Evolutionary conservation across 2,113 vertebrate genomes (phyloP).

Genomic region (Oncorhynchus mykiss): DNA sequence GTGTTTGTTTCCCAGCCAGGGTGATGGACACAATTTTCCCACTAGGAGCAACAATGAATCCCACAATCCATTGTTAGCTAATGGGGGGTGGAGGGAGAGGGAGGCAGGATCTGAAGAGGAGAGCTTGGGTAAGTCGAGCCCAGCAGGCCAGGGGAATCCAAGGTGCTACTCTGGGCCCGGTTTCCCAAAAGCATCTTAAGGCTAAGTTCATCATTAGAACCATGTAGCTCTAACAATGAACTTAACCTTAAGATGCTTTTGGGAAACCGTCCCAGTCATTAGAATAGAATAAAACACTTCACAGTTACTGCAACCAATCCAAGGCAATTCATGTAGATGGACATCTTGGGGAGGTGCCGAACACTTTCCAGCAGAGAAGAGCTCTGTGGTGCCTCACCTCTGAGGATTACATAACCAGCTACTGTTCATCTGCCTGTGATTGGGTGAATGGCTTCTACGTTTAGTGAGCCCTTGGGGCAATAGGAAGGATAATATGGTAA

Average conservation of each 20-base stretch:
- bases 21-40: conserved; percentile 92
- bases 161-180: not conserved
- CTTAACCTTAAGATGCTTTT: too few species aligned
- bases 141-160: not conserved
- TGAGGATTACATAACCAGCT: conserved; percentile 3
- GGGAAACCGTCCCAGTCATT: not conserved
- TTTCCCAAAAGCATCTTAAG: too few species aligned
- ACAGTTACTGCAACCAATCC: not conserved
- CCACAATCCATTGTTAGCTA: conserved; percentile 85
- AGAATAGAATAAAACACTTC: not conserved
- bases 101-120: too few species aligned
- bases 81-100: conserved; percentile 64
- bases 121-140: conserved; percentile 59
- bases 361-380: not conserved
- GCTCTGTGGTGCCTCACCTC: not conserved
- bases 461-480: not conserved
- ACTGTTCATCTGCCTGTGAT: conserved; percentile 12
- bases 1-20: conserved; percentile 72
- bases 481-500: not conserved
- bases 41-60: conserved; percentile 82
- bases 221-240: too few species aligned
- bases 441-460: not conserved
- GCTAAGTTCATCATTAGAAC: too few species aligned
- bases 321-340: conserved; percentile 9
- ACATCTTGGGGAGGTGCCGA: not conserved